Base-by-base conservation (phyloP, 2,113 vertebrate genomes). In the Platichthys flesus region DNA sequence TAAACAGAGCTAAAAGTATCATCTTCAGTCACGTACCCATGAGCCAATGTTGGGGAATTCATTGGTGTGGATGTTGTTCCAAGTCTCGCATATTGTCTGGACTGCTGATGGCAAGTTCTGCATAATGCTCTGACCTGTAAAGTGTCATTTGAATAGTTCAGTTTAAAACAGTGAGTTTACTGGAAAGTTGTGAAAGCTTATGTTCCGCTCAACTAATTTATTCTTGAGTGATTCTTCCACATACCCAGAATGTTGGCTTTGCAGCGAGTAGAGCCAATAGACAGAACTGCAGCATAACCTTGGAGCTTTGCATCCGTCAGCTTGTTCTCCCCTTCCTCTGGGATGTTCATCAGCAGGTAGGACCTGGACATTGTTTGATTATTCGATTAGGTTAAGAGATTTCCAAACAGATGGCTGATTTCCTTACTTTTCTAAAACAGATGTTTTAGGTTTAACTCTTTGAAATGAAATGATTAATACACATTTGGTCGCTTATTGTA, bases 1-100 rank as follows among this genome's bases (percentile, higher is more conserved):
- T 45, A 45, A 45, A 15, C 42, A 45, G 6, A 31, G 14, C 42
- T 3, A 21, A 8, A 21, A 56, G 54, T 9, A 23, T 23, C 18
- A 21, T 20, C 8, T 23, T 55, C 52, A n/a, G 2, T 23, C 16
- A 94, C 96, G 73, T 93, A 99, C 98, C 98, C 98, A 99, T 0
- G 98, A 99, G 49, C 98, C 98, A 5, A 99, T 96, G 90, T 97
- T 99, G 51, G 98, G 98, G 78, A 99, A 99, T 79, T 99, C 97
- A n/a, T 96, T 99, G 77, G 98, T 99, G 77, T 96, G 95, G 84
- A 99, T 96, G 88, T 91, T 96, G 90, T 96, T 99, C 98, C 98
- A 99, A 0, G 96, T 96, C 49, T 99, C 98, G 71, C 97, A 99
- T 26, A 97, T 83, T 2, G 96, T 90, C 91, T 99, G 98, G 21